Evolutionary conservation across 2,888 invertebrate species (phyloP).

Genomic region (Aphodius granarius): DNA sequence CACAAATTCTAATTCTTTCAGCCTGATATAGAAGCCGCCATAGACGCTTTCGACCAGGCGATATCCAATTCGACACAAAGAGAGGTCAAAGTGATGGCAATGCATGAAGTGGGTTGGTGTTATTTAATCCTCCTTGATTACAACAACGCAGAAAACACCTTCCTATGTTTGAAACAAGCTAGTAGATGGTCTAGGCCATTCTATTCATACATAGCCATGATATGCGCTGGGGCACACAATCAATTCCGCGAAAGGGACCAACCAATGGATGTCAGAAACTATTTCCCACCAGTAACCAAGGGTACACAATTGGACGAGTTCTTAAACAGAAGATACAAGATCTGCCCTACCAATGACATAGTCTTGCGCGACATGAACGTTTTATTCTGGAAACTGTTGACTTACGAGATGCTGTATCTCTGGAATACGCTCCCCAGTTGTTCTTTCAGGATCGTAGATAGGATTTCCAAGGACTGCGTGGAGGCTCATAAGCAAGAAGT

Average conservation of each 20-base stretch:
- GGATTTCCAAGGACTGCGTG: conserved; percentile 47
- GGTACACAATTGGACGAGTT: conserved; percentile 48
- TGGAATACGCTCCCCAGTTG: conserved; percentile 69
- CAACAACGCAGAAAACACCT: conserved; percentile 56
- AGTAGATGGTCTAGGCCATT: conserved; percentile 69
- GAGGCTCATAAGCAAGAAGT: conserved; percentile 37
- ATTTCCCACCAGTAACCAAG: conserved; percentile 42
- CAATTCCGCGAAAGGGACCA: conserved; percentile 37
- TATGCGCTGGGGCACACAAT: conserved; percentile 45
- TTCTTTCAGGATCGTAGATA: conserved; percentile 48
- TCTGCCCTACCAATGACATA: conserved; percentile 42
- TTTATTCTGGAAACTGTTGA: conserved; percentile 60
- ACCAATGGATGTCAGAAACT: conserved; percentile 42
- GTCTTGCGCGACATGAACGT: conserved; percentile 36
- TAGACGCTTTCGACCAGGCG: conserved; percentile 61
- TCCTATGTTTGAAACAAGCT: conserved; percentile 59
- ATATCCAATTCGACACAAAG: conserved; percentile 62
- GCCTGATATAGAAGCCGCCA: conserved; percentile 62
- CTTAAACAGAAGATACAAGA: conserved; percentile 39
- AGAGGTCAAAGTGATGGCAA: conserved; percentile 63
- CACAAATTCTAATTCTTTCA: too few species aligned
- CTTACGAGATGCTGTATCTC: conserved; percentile 67
- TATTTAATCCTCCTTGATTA: conserved; percentile 64
- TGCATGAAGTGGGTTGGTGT: conserved; percentile 68
- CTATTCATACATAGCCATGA: conserved; percentile 64